phyloP scores from a whole-genome alignment of 2,113 vertebrate species.

The Guaruba guarouba region DNA sequence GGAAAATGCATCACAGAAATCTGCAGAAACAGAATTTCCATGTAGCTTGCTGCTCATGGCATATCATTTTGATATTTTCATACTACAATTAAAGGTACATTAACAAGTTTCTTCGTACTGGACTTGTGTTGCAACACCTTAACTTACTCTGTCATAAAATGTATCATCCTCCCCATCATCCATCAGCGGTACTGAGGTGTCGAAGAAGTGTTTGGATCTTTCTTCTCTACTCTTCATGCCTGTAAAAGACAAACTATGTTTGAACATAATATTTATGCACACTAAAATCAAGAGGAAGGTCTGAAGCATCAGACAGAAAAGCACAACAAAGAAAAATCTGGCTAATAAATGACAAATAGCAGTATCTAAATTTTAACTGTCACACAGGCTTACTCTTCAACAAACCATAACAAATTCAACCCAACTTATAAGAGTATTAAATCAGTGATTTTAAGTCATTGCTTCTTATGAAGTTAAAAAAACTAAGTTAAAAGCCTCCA shows the following conservation, averaged over 20 bases:
- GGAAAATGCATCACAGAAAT: neutral
- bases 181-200: constrained; percentile 90
- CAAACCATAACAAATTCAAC: neutral
- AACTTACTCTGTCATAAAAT: constrained; percentile 86
- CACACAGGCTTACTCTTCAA: neutral
- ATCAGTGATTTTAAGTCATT: neutral
- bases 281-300: neutral
- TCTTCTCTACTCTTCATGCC: constrained; percentile 98
- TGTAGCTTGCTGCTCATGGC: neutral
- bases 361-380: neutral
- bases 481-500: neutral
- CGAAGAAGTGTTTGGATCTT: constrained; percentile 95
- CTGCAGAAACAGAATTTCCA: neutral
- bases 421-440: neutral
- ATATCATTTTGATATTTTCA: neutral
- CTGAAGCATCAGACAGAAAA: neutral
- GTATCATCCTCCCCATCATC: constrained; percentile 90
- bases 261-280: neutral
- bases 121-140: neutral
- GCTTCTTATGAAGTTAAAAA: neutral
- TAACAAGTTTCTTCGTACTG: neutral
- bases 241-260: constrained; percentile 45
- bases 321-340: neutral
- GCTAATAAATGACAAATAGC: neutral
- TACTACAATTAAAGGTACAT: neutral